Percentiles rank a stretch among this genome's conserved stretches.
Evolutionary conservation across 2,797 vertebrate species (phyloP).

Genomic region (Enteromius unitaeniatus): DNA sequence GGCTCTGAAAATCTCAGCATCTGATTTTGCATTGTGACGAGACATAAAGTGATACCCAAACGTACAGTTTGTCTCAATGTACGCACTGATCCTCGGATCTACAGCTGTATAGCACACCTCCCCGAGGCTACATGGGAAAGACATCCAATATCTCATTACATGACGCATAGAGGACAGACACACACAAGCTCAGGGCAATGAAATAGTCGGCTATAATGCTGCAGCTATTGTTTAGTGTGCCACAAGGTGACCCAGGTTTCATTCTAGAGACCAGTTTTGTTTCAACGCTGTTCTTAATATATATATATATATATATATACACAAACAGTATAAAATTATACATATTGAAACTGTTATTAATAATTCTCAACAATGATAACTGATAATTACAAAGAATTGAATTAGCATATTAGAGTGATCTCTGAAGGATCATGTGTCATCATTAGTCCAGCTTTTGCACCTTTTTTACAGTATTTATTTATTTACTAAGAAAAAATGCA

Average conservation of each 20-base stretch:
- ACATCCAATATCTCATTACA: neutral
- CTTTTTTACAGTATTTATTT: neutral
- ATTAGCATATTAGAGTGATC: neutral
- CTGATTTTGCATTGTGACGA: conserved; percentile 19
- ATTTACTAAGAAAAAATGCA: neutral
- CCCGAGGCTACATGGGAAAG: neutral
- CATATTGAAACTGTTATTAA: neutral
- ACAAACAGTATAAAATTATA: too few relatives aligned
- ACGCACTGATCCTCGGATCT: neutral
- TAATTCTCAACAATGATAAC: neutral
- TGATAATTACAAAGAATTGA: neutral
- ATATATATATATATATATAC: too few relatives aligned
- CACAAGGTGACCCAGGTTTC: neutral
- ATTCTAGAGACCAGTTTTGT: neutral
- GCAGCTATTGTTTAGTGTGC: neutral
- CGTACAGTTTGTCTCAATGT: conserved; percentile 12
- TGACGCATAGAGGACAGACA: neutral
- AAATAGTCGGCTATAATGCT: neutral
- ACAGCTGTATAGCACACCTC: neutral
- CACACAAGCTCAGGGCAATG: neutral
- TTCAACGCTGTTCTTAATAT: neutral
- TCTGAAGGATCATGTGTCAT: neutral
- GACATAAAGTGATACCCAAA: conserved; percentile 5
- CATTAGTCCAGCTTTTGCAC: neutral
- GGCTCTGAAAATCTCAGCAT: conserved; percentile 45